These are phyloP conservation scores for Cyprinus carpio DNA, from an alignment of 2,113 vertebrate species.

Conservation along the genomic window DNA sequence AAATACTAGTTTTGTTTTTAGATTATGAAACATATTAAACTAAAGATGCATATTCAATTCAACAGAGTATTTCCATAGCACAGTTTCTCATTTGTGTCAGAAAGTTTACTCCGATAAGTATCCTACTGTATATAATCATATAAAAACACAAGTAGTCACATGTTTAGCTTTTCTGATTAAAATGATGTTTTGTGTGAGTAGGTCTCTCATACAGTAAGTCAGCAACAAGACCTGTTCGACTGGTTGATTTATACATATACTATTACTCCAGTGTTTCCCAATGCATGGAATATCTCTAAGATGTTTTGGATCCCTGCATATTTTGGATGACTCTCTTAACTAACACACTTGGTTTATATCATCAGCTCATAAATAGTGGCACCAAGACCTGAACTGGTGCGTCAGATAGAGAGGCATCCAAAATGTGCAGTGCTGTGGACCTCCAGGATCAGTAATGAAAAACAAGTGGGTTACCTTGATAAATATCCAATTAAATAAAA, in stretches of 20 bases:
- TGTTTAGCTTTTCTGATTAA: background rate
- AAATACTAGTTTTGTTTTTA: background rate
- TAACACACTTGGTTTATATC: slow-evolving; percentile 3
- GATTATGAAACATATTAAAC: background rate
- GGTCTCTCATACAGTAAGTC: background rate
- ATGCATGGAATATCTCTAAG: background rate
- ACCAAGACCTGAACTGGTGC: background rate
- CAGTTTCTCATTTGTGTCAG: background rate
- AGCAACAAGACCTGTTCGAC: background rate
- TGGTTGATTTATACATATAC: background rate
- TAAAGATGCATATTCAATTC: background rate
- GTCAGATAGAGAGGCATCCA: background rate
- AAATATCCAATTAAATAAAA: background rate
- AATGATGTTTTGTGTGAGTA: background rate
- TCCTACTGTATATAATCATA: background rate
- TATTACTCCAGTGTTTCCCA: background rate
- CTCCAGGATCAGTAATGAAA: background rate
- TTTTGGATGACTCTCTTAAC: background rate
- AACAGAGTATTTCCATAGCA: background rate
- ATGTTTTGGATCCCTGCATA: background rate
- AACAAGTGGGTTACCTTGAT: background rate
- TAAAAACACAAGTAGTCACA: background rate
- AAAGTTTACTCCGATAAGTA: background rate
- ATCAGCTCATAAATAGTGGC: background rate
- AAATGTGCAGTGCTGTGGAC: background rate